Base-by-base conservation (phyloP, 2,113 vertebrate genomes). In the Heterocephalus glaber region DNA sequence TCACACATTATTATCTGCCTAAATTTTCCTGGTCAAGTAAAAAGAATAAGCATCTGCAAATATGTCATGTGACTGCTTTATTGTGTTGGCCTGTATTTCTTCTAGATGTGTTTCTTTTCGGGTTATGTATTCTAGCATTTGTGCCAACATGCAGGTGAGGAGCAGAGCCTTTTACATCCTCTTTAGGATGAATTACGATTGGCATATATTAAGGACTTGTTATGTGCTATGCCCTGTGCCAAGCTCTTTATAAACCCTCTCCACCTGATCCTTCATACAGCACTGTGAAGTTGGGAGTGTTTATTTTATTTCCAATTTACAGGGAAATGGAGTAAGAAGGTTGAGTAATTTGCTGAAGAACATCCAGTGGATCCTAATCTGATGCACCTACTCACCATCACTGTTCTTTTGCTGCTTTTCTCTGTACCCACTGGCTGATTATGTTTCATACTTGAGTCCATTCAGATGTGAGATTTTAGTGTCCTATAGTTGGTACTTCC, bases 21-120 rank as follows among this genome's bases (percentile, higher is more conserved):
- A 11, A 65, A 60, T 90, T 82, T 96, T 54, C 19, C 28, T 91
- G 65, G 38, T 80, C 41, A 86, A 66, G 49, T 79, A 81, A 95
- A 96, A 92, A 95, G 87, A 52, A 95, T 49, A 74, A 54, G 26
- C 26, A 61, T 54, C 9, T 22, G 19, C 33, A 14, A 10, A 35
- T 58, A 28, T 68, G 38, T 35, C 60, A 30, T 58, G 70, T 26
- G 72, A 20, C 41, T 94, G 88, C 61, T 61, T 93, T 89, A 58
- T 19, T 66, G 68, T 4, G 0, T 81, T 58, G 70, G 41, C 41
- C 49, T 79, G 4, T 60, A 19, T 65, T 89, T 88, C 60, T 80
- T 76, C 47, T 49, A 60, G 14, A 38, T 24, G 41, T 16, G 0
- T 35, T 83, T 63, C 63, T 81, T 24, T 41, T 35, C 11, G 81